Percentiles rank a stretch among this genome's conserved stretches.
Conservation (phyloP, 2,113 vertebrate species). For the Neomonachus schauinslandi region DNA sequence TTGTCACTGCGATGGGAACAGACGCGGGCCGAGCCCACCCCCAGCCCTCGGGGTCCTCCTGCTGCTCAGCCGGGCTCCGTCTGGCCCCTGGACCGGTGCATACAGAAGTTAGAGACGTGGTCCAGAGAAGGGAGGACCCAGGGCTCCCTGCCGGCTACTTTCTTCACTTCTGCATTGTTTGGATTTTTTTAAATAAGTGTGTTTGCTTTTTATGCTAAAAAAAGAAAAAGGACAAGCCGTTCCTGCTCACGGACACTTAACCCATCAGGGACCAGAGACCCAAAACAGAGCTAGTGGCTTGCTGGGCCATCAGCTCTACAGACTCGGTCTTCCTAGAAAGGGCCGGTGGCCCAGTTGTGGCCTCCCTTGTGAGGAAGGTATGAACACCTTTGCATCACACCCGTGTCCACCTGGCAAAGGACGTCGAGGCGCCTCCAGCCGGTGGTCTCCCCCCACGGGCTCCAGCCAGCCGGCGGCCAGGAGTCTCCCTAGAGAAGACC, state of each 20-base stretch:
- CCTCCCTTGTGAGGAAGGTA: too few species aligned
- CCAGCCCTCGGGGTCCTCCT: neutral
- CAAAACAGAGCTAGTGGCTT: rapidly evolving
- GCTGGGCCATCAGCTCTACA: rapidly evolving
- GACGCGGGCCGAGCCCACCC: neutral
- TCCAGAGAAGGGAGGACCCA: too few species aligned
- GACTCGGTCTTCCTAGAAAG: neutral
- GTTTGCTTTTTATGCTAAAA: constrained; percentile 1
- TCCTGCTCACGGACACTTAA: neutral
- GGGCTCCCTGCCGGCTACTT: rapidly evolving
- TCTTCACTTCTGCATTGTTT: neutral
- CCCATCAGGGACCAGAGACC: neutral
- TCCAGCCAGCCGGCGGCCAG: neutral
- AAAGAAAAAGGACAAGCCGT: neutral
- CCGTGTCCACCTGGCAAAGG: neutral
- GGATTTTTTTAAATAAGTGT: neutral
- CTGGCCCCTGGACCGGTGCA: neutral
- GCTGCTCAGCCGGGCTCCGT: neutral
- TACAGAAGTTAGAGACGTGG: neutral
- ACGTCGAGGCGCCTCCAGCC: rapidly evolving
- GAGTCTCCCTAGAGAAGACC: neutral
- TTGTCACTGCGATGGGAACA: neutral
- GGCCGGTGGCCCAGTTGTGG: rapidly evolving
- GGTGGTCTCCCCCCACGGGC: neutral
- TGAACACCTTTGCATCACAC: neutral